These are phyloP conservation scores for Oceanites oceanicus DNA, from an alignment of 2,113 vertebrate species.

Conservation along the genomic window DNA sequence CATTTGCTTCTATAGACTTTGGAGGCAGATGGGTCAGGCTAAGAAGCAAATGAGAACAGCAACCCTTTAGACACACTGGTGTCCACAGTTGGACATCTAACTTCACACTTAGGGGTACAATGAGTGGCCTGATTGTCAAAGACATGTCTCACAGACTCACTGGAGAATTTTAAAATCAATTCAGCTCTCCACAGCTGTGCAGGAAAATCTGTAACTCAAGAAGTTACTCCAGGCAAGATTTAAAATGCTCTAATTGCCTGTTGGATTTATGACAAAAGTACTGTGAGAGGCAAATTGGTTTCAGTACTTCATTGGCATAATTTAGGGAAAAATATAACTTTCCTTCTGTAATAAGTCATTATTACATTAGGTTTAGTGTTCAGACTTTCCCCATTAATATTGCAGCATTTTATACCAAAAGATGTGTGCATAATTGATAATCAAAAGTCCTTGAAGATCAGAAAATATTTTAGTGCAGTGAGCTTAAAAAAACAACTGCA, in stretches of 20 bases:
- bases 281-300: constrained; percentile 41
- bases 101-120: neutral
- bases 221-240: constrained; percentile 60
- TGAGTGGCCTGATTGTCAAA: neutral
- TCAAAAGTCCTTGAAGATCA: neutral
- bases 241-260: constrained; percentile 51
- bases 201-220: constrained; percentile 28
- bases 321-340: neutral
- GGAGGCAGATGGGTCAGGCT: neutral
- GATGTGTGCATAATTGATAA: neutral
- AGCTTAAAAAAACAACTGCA: neutral
- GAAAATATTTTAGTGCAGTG: neutral
- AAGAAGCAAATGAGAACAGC: neutral
- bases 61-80: neutral
- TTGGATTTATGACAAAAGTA: constrained; percentile 64
- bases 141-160: neutral
- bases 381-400: neutral
- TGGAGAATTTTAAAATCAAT: neutral
- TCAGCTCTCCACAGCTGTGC: neutral
- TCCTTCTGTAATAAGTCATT: neutral
- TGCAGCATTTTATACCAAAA: neutral
- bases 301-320: neutral
- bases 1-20: neutral
- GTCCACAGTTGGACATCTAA: neutral
- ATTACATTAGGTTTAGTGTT: neutral